These are phyloP conservation scores for Bathynomus jamesi DNA, from an alignment of 1,140 invertebrate species.

Conservation along the genomic window DNA sequence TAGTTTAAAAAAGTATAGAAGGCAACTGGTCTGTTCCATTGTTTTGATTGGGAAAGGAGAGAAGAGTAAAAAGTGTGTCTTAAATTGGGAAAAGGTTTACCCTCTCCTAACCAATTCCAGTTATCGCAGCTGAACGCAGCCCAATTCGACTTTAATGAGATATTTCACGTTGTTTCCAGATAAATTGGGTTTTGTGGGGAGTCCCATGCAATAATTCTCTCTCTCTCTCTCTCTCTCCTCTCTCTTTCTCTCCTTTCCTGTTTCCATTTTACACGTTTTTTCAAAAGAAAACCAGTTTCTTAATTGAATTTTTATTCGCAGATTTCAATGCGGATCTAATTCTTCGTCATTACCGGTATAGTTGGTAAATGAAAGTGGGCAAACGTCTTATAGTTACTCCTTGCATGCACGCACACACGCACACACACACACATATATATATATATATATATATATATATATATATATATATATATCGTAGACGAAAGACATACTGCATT, in stretches of 20 bases:
- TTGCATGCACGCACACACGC: not conserved
- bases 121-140: not conserved
- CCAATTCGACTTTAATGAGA: not conserved
- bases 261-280: not conserved
- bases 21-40: no score
- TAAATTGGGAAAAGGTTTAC: not conserved
- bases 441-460: conserved; percentile 1
- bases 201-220: not conserved
- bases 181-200: not conserved
- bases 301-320: not conserved
- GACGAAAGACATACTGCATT: no score
- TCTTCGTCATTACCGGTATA: not conserved
- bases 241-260: not conserved
- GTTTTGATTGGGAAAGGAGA: not conserved
- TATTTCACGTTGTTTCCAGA: not conserved
- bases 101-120: not conserved
- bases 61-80: not conserved
- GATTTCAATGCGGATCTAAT: not conserved
- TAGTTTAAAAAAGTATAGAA: no score
- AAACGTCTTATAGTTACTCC: not conserved
- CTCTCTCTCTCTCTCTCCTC: not conserved
- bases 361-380: not conserved
- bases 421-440: conserved; percentile 5
- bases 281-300: not conserved
- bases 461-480: not conserved